Evolutionary conservation across 2,113 vertebrate genomes (phyloP).

Genomic region (Leuciscus idus): DNA sequence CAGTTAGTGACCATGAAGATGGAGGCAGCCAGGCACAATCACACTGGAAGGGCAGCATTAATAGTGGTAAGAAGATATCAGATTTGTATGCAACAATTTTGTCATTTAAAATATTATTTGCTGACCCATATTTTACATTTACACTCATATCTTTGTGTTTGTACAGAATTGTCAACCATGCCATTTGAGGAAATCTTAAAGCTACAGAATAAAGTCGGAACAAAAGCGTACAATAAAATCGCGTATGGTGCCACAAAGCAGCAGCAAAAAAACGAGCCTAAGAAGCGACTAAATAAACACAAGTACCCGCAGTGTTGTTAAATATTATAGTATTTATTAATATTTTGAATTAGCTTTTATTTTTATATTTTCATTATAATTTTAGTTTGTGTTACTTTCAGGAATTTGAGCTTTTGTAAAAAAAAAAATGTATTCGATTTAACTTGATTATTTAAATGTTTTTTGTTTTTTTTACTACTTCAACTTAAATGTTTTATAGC

Average conservation of each 20-base stretch:
- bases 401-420: background rate
- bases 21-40: background rate
- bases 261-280: slow-evolving; percentile 13
- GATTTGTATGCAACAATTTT: background rate
- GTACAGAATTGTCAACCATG: slow-evolving; percentile 73
- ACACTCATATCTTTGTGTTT: background rate
- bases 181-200: slow-evolving; percentile 76
- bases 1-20: background rate
- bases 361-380: background rate
- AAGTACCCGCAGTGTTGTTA: slow-evolving; percentile 55
- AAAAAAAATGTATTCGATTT: background rate
- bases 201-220: slow-evolving; percentile 75
- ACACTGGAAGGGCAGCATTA: slow-evolving; percentile 29
- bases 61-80: slow-evolving; percentile 49
- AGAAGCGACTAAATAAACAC: slow-evolving; percentile 73
- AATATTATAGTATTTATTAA: background rate
- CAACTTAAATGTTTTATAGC: background rate
- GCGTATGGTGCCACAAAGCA: slow-evolving; percentile 51
- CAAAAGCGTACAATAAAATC: slow-evolving; percentile 72
- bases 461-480: background rate
- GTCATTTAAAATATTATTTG: background rate
- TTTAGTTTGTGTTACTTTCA: background rate
- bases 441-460: background rate
- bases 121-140: background rate
- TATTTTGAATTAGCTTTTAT: background rate